Percentiles rank a stretch among this genome's conserved stretches.
These are phyloP conservation scores for Psophia crepitans DNA, from an alignment of 2,113 vertebrate genomes.

Conservation along the genomic window DNA sequence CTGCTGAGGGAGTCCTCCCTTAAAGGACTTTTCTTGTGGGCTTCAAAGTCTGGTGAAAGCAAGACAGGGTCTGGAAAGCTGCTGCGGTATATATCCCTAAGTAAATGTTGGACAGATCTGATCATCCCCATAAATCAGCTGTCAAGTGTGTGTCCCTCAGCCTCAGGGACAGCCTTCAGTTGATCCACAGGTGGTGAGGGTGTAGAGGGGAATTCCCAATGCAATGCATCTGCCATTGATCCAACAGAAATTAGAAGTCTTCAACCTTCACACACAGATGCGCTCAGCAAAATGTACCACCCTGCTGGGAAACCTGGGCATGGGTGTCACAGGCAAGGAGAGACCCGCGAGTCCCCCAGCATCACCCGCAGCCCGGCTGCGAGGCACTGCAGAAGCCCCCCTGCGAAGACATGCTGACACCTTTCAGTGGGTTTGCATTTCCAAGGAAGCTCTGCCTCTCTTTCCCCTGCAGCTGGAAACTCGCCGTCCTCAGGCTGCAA, in stretches of 20 bases:
- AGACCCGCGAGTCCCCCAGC: rapidly evolving
- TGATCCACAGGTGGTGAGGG: not conserved
- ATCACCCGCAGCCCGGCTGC: rapidly evolving
- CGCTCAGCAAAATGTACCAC: not conserved
- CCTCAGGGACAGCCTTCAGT: not conserved
- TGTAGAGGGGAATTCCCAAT: rapidly evolving
- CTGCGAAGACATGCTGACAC: rapidly evolving
- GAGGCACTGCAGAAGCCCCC: not conserved
- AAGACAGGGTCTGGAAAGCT: not conserved
- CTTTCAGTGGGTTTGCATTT: not conserved
- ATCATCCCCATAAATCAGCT: not conserved
- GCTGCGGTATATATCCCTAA: not conserved
- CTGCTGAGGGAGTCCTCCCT: not conserved
- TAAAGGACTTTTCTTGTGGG: not conserved
- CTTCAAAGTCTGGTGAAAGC: not conserved
- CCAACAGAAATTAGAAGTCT: not conserved
- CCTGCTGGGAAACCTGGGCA: not conserved
- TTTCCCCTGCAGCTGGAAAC: not conserved
- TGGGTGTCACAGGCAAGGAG: not conserved
- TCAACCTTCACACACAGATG: rapidly evolving
- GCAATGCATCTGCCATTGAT: not conserved
- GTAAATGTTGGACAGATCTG: not conserved
- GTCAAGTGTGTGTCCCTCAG: not conserved
- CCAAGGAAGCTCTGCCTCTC: not conserved
- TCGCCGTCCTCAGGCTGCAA: rapidly evolving